Evolutionary conservation across 2,113 vertebrate species (phyloP).

Genomic region (Xenopus borealis): DNA sequence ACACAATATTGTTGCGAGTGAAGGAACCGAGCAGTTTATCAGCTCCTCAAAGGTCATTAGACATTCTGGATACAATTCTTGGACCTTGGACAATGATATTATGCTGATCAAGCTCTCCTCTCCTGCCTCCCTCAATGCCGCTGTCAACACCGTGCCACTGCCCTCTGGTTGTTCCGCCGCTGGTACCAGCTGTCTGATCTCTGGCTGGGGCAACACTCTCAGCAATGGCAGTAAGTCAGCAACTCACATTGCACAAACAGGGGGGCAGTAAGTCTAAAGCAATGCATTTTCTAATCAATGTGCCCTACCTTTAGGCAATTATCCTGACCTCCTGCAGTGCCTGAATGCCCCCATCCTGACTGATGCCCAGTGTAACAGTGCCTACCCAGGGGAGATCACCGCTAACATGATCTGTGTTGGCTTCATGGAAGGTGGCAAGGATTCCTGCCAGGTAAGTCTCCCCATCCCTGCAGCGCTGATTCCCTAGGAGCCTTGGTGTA

Average conservation of each 20-base stretch:
- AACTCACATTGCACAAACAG: not conserved
- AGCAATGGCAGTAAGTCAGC: slow-evolving; percentile 54
- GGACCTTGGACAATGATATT: slow-evolving; percentile 69
- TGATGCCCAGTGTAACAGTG: slow-evolving; percentile 57
- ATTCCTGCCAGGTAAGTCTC: slow-evolving; percentile 74
- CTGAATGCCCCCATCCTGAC: slow-evolving; percentile 71
- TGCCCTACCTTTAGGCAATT: not conserved
- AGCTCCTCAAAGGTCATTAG: slow-evolving; percentile 57
- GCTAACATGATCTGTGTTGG: slow-evolving; percentile 78
- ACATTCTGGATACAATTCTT: slow-evolving; percentile 55
- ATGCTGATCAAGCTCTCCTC: slow-evolving; percentile 75
- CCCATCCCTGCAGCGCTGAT: too few relatives aligned
- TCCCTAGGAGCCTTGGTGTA: too few relatives aligned
- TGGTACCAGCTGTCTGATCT: slow-evolving; percentile 62
- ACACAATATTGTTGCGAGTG: slow-evolving; percentile 37
- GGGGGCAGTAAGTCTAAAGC: too few relatives aligned
- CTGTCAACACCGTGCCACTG: slow-evolving; percentile 59
- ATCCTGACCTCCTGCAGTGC: slow-evolving; percentile 62
- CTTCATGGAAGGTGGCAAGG: slow-evolving; percentile 73
- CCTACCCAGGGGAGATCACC: slow-evolving; percentile 74
- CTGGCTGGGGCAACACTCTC: slow-evolving; percentile 70
- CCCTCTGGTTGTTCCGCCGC: slow-evolving; percentile 60
- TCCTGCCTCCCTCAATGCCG: slow-evolving; percentile 58
- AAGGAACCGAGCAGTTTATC: slow-evolving; percentile 72
- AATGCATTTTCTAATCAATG: too few relatives aligned